Evolutionary conservation across 2,113 vertebrate genomes (phyloP), one percentile per base, ranked within the genome.

Genomic region (Muscicapa adusta): DNA sequence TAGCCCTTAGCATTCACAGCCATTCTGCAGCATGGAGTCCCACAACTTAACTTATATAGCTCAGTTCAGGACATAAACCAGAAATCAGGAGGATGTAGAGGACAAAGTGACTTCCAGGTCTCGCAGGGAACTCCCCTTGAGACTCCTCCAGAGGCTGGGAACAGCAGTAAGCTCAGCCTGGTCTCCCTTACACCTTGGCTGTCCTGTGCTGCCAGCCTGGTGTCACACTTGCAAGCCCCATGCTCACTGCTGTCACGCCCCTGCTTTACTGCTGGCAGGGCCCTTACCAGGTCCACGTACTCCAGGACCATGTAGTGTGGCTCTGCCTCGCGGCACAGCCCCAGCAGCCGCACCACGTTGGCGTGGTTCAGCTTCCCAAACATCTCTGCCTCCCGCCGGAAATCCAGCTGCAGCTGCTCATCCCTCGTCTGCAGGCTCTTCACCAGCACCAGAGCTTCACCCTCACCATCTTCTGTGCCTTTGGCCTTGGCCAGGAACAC

Each of bases 281-380:
- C 16, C 48, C 96, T 87, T 98, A 99, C 99, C 99, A 99, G 98
- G 96, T 99, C 99, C 48, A 99, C 98, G 6, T 99, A 99, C 96
- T 99, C 99, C 93, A 99, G 98, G 94, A 99, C 98, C 98, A 98
- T 99, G 97, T 99, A 99, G 95, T 99, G 98, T 0, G 99, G 99
- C 87, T 99, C 99, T 0, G 97, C 96, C 94, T 99, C 99, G 1
- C 98, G 97, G 91, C 99, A 99, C 91, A 99, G 97, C 36, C 99
- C 99, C 96, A 99, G 91, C 62, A 99, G 98, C 36, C 98, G 98
- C 79, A 98, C 98, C 16, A 99, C 97, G 0, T 99, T 99, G 96
- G 97, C 53, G 26, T 99, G 99, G 94, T 97, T 99, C 87, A 99
- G 98, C 96, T 99, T 99, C 93, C 98, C 98, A 22, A 99, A 99